Percentiles rank a stretch among this genome's conserved stretches.
Evolutionary conservation across 2,797 vertebrate genomes (phyloP).

Genomic region (Notolabrus celidotus): DNA sequence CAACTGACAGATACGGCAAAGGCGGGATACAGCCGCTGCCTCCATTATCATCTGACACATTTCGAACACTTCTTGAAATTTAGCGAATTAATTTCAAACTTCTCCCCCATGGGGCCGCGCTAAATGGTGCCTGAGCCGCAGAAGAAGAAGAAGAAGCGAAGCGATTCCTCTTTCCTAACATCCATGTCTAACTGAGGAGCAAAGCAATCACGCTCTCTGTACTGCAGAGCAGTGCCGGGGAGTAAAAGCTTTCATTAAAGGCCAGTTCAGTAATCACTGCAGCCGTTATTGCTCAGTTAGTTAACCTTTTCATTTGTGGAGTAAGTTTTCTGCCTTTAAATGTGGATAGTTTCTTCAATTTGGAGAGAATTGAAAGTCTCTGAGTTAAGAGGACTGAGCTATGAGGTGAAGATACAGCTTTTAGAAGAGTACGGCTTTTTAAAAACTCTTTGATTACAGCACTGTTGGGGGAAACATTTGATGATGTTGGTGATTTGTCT

Average conservation of each 20-base stretch:
- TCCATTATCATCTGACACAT: constrained; percentile 62
- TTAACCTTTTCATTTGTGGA: constrained; percentile 23
- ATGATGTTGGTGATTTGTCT: background rate
- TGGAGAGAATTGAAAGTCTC: background rate
- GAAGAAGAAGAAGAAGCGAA: constrained; percentile 34
- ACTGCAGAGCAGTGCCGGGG: constrained; percentile 34
- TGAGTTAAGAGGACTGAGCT: background rate
- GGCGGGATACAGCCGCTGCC: constrained; percentile 22
- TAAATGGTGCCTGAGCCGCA: constrained; percentile 34
- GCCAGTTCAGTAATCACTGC: constrained; percentile 46
- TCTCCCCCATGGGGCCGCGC: constrained; percentile 16
- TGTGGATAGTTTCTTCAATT: background rate
- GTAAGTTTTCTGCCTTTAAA: constrained; percentile 9
- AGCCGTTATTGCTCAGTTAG: constrained; percentile 44
- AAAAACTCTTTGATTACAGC: background rate
- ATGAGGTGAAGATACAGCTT: background rate
- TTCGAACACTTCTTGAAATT: constrained; percentile 64
- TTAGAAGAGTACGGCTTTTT: background rate
- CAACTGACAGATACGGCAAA: constrained; percentile 43
- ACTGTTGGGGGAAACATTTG: background rate
- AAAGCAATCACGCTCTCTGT: constrained; percentile 46
- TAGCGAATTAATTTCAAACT: constrained; percentile 65
- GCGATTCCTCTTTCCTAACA: constrained; percentile 54
- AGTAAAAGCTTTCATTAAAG: constrained; percentile 65
- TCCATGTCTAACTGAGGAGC: constrained; percentile 55